Conservation (phyloP, 2,888 invertebrate genomes). For the Gymnoscelis rufifasciata region DNA sequence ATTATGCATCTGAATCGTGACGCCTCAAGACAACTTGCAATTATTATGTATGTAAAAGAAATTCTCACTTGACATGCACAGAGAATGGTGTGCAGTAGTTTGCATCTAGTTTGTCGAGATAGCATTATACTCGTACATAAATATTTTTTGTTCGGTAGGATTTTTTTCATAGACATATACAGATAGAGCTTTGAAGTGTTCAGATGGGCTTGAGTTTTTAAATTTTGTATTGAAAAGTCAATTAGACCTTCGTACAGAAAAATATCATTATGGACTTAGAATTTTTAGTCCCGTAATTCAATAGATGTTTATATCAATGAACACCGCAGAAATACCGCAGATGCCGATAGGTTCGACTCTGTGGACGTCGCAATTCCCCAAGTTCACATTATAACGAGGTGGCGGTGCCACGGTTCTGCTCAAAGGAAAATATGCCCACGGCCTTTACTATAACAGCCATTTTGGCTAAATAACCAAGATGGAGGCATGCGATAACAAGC, state of each 20-base stretch:
- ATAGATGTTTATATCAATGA: conserved; percentile 28
- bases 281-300: conserved; percentile 15
- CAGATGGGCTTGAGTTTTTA: too few relatives aligned
- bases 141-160: too few relatives aligned
- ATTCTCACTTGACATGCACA: conserved; percentile 66
- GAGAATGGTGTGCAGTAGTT: conserved; percentile 44
- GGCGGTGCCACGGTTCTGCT: conserved; percentile 61
- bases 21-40: conserved; percentile 77
- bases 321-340: conserved; percentile 32
- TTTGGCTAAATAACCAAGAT: conserved; percentile 73
- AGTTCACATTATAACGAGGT: conserved; percentile 79
- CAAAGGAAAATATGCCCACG: conserved; percentile 75
- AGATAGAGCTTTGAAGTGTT: too few relatives aligned
- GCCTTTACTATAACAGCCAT: conserved; percentile 67
- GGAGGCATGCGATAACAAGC: conserved; percentile 78
- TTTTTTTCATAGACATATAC: too few relatives aligned
- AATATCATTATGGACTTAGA: neutral
- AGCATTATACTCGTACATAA: too few relatives aligned
- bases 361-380: conserved; percentile 70
- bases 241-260: too few relatives aligned
- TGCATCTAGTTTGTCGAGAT: conserved; percentile 10
- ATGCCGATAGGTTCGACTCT: conserved; percentile 56
- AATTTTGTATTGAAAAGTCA: neutral
- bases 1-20: conserved; percentile 78
- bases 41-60: conserved; percentile 79